Evolutionary conservation across 2,888 invertebrate genomes (phyloP), one percentile per base, ranked within the genome.

Genomic region (Spialia ferax): DNA sequence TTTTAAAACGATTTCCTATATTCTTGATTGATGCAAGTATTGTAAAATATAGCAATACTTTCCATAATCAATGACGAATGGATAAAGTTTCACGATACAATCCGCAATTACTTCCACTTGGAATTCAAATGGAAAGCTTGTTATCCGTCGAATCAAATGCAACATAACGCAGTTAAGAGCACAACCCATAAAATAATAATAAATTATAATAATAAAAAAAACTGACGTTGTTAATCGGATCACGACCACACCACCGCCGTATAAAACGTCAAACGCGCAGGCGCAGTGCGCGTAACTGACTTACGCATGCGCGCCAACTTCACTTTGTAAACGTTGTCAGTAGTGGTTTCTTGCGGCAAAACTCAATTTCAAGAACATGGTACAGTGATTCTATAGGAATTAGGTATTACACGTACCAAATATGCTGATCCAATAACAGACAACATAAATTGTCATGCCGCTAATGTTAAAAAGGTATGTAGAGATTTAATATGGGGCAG

Each of bases 191-290:
- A 52, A 52, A 52, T 74, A 73, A 29, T 66, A 72, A 59, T 69
- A 74, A 67, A n/a, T n/a, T 70, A 69, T 74, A 68, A 70, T 75
- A 77, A 76, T 76, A 71, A 63, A 71, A 76, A 84, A 88, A 89
- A 91, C 93, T 85, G 82, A 93, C 93, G 89, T 92, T 93, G 92
- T 92, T 93, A 93, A 93, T 91, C 91, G 93, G 93, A 93, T 93
- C 93, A 91, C 88, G 86, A 93, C 87, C 86, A 85, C 91, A 85
- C 86, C 93, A 93, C 93, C 93, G 93, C 93, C 93, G 92, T 92
- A 83, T 91, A 90, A 81, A 87, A 89, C 92, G 93, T 91, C 91
- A 89, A 87, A 87, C 93, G 92, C 93, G 93, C 93, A 92, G 82
- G 92, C 93, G 93, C 93, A 87, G 86, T 86, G 90, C 91, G 86